Evolutionary conservation across 2,888 invertebrate genomes (phyloP).

Genomic region (Lasioglossum figueresi): DNA sequence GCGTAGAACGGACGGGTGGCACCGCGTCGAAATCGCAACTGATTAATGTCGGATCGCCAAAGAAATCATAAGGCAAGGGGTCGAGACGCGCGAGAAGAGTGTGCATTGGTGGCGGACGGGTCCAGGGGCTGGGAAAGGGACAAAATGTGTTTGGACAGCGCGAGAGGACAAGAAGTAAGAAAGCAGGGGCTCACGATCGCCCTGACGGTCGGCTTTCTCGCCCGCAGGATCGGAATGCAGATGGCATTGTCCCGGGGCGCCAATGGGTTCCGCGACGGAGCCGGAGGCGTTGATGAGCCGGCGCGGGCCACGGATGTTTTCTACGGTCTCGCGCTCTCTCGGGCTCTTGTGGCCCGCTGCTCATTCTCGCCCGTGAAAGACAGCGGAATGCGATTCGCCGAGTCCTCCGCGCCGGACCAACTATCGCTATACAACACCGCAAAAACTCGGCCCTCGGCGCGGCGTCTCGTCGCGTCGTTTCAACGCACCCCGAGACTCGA

Average conservation of each 20-base stretch:
- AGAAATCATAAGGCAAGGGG: neutral
- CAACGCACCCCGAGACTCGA: constrained; percentile 15
- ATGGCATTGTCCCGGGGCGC: constrained; percentile 81
- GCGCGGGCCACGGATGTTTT: constrained; percentile 81
- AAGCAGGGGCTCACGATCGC: constrained; percentile 22
- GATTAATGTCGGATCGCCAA: neutral
- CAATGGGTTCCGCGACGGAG: constrained; percentile 75
- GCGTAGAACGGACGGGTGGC: neutral
- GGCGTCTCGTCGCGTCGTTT: constrained; percentile 19
- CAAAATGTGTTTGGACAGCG: constrained; percentile 32
- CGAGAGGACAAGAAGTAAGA: constrained; percentile 51
- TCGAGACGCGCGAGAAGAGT: neutral
- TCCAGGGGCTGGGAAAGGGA: constrained; percentile 20
- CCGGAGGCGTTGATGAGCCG: constrained; percentile 80
- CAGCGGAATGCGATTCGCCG: constrained; percentile 78
- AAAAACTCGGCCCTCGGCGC: constrained; percentile 72
- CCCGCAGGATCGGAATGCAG: constrained; percentile 80
- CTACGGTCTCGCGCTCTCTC: constrained; percentile 67
- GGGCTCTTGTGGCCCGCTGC: constrained; percentile 56
- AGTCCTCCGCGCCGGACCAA: constrained; percentile 59
- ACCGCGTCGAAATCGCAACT: neutral
- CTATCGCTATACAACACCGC: constrained; percentile 76
- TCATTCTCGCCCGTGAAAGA: constrained; percentile 77
- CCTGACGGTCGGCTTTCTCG: constrained; percentile 65
- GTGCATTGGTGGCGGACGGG: neutral